These are phyloP conservation scores for Agrotis puta DNA, from an alignment of 2,888 invertebrate genomes.

Conservation along the genomic window DNA sequence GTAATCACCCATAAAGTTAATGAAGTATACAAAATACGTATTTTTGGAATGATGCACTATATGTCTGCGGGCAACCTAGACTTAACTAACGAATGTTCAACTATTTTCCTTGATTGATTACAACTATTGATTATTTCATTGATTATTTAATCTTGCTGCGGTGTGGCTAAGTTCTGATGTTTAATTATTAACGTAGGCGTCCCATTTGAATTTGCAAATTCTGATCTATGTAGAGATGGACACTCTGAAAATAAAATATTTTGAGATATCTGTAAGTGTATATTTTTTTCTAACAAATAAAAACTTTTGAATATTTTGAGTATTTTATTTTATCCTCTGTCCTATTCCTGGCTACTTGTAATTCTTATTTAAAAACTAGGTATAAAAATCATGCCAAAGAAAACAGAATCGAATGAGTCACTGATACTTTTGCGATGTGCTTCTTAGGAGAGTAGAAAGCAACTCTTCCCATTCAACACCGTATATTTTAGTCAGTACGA, in stretches of 20 bases:
- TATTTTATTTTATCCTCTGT: slow-evolving; percentile 43
- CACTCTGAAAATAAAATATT: slow-evolving; percentile 76
- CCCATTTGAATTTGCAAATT: slow-evolving; percentile 72
- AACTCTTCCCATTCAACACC: no score
- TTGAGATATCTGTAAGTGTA: slow-evolving; percentile 82
- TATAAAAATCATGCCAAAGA: not conserved
- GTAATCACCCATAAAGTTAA: slow-evolving; percentile 48
- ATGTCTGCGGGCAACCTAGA: slow-evolving; percentile 48
- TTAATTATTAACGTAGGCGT: slow-evolving; percentile 59
- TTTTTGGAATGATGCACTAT: slow-evolving; percentile 32
- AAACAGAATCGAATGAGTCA: not conserved
- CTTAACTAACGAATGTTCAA: not conserved
- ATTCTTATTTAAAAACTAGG: not conserved
- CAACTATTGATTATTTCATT: no score
- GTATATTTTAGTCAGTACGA: no score
- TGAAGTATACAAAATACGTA: slow-evolving; percentile 39
- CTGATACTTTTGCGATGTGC: no score
- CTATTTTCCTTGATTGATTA: no score
- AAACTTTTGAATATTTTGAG: slow-evolving; percentile 59
- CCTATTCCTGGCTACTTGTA: not conserved
- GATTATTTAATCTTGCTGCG: slow-evolving; percentile 21
- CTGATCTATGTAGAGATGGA: slow-evolving; percentile 78
- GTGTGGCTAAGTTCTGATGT: slow-evolving; percentile 55
- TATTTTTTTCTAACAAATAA: slow-evolving; percentile 84
- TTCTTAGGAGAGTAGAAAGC: no score